Base-by-base conservation (phyloP, 1,140 invertebrate species). In the Forficula auricularia region DNA sequence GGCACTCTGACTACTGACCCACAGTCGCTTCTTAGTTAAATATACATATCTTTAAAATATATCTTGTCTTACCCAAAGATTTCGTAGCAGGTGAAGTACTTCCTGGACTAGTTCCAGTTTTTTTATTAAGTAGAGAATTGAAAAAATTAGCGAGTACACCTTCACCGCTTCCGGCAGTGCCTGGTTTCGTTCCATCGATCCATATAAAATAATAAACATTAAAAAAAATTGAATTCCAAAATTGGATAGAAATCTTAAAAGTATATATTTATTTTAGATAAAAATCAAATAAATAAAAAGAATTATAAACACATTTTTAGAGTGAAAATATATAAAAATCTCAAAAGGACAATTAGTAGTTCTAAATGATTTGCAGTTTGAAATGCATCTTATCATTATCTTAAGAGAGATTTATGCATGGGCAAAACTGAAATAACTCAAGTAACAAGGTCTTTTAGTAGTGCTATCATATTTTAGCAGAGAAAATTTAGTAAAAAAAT, bases 91-190 rank as follows among this genome's bases (percentile, higher is more conserved):
- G 16, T 36, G 13, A 18, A 27, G 22, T 27, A 27, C 22, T 27
- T 27, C 22, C 22, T 27, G 22, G 22, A 27, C 54, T 53, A 14
- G 55, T 51, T 13, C 77, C 79, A n/a, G 79, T 75, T 62, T 90
- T 91, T 70, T 96, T 95, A 61, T 82, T 84, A 50, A 98, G 71
- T 52, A 98, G 65, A 48, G 89, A 95, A 69, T 96, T 98, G 69
- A 98, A 98, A 70, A 98, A 98, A 63, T 89, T 96, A 6, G 91
- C 91, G 47, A 98, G 63, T 32, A 97, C 90, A 41, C 91, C 87
- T 68, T 97, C 92, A 43, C 84, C 84, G 34, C 67, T 64, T 18
- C 57, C 58, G 4, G 68, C 69, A 45, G 74, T 68, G 46, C 70
- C 70, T 40, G 74, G 67, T 58, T 79, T 79, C 0, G 71, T 66